A percentile compares a stretch with the other conserved stretches of the same genome.
These are phyloP conservation scores for Eulimnadia texana DNA, from an alignment of 1,140 invertebrate species.

Conservation along the genomic window DNA sequence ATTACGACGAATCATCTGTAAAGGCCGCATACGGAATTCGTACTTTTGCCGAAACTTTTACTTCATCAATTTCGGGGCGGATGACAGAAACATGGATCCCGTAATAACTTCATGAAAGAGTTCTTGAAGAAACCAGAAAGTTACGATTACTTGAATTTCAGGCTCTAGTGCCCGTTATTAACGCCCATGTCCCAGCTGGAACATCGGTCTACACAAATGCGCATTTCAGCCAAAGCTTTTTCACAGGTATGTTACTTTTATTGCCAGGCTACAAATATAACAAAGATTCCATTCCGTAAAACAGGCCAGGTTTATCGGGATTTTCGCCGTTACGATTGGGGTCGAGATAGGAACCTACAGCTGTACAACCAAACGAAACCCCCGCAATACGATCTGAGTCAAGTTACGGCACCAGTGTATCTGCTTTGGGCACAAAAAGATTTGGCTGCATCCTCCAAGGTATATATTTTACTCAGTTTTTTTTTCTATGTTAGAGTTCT, in stretches of 20 bases:
- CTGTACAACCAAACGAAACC: conserved; percentile 41
- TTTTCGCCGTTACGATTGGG: conserved; percentile 46
- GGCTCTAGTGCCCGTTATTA: neutral
- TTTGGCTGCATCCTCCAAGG: no score
- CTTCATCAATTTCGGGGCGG: neutral
- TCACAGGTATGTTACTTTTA: neutral
- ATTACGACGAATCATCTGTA: no score
- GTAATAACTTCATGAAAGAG: neutral
- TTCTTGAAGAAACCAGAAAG: neutral
- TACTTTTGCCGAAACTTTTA: no score
- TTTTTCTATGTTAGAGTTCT: no score
- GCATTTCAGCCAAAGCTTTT: conserved; percentile 2
- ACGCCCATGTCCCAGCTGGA: neutral
- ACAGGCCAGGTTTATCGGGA: no score
- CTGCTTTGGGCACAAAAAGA: no score
- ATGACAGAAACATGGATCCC: neutral
- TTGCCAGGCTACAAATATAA: neutral
- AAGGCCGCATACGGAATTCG: no score
- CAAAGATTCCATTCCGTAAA: neutral
- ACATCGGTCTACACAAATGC: neutral
- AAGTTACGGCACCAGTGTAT: conserved; percentile 44
- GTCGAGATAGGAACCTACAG: conserved; percentile 36
- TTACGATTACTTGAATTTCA: neutral
- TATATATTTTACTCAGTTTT: no score
- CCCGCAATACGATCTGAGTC: conserved; percentile 46